Evolutionary conservation across 2,888 invertebrate genomes (phyloP).

Genomic region (Gastracanthus pulcherrimus): DNA sequence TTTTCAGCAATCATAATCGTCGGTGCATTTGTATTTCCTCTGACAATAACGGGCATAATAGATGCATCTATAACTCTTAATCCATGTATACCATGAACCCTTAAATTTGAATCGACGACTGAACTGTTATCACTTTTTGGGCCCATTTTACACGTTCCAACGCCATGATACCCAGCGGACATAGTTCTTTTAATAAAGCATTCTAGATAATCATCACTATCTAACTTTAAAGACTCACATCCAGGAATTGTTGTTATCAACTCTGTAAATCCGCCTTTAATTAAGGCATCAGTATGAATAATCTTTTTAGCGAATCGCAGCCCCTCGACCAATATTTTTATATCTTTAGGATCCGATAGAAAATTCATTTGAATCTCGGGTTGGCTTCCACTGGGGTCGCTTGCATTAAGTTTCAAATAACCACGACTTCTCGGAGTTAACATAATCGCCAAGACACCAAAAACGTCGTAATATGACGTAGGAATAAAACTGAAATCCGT

Average conservation of each 20-base stretch:
- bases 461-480: neutral
- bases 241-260: too few species aligned
- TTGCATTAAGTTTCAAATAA: neutral
- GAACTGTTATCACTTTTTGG: neutral
- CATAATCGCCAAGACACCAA: neutral
- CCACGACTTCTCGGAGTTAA: neutral
- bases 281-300: too few species aligned
- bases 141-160: neutral
- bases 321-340: too few species aligned
- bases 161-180: too few species aligned
- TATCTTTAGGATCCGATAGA: neutral
- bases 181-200: too few species aligned
- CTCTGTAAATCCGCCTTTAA: too few species aligned
- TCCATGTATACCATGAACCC: neutral
- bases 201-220: too few species aligned
- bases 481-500: neutral
- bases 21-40: neutral
- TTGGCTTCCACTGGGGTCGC: neutral
- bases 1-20: neutral
- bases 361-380: neutral
- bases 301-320: too few species aligned
- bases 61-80: neutral
- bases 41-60: neutral
- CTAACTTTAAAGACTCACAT: too few species aligned
- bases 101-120: neutral